Evolutionary conservation across 2,888 invertebrate species (phyloP).

Genomic region (Cosmia trapezina): DNA sequence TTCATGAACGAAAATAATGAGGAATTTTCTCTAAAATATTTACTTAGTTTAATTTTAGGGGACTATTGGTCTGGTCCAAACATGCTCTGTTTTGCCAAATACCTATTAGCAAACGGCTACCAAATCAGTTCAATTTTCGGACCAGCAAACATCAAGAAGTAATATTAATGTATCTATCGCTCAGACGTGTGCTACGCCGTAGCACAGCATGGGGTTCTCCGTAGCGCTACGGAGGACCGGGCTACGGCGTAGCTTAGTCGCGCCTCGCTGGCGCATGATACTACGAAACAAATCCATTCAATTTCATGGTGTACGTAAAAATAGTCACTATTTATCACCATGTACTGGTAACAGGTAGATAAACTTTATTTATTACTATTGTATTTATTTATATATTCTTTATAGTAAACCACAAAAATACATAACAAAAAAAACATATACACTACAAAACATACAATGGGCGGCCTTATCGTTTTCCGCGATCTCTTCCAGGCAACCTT

Average conservation of each 20-base stretch:
- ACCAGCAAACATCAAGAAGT: neutral
- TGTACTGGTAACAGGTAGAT: neutral
- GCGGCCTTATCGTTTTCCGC: too few relatives aligned
- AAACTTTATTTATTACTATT: neutral
- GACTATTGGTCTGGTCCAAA: neutral
- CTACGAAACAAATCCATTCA: neutral
- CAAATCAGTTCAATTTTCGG: neutral
- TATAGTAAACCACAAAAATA: too few relatives aligned
- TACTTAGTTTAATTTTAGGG: neutral
- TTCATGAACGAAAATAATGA: neutral
- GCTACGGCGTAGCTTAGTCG: neutral
- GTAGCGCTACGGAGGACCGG: neutral
- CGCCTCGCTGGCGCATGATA: neutral
- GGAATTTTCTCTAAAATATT: neutral
- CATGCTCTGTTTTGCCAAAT: neutral
- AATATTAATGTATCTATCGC: neutral
- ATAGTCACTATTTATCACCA: neutral
- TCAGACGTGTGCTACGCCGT: conserved; percentile 5
- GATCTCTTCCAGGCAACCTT: too few relatives aligned
- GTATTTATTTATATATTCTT: too few relatives aligned
- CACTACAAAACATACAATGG: too few relatives aligned
- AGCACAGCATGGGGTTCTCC: neutral
- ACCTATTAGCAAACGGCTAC: neutral
- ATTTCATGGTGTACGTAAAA: neutral
- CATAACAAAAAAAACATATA: too few relatives aligned